Percentiles rank a stretch among this genome's conserved stretches.
Evolutionary conservation across 2,113 vertebrate genomes (phyloP).

Genomic region (Cyanoderma ruficeps): DNA sequence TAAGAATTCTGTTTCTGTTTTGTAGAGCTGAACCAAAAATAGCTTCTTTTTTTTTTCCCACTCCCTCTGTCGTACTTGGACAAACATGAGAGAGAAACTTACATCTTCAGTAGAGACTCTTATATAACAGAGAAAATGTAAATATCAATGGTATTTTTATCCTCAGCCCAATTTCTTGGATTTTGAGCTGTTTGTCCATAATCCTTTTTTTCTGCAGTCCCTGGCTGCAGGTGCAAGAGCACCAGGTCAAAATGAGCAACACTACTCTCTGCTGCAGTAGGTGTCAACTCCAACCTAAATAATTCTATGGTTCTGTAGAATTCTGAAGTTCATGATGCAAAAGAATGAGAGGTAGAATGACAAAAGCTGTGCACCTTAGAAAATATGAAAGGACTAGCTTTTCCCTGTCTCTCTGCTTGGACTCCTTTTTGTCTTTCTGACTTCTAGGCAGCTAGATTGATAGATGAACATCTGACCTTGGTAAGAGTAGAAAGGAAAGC

Average conservation of each 20-base stretch:
- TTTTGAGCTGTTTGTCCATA: neutral
- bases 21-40: neutral
- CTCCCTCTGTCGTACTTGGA: neutral
- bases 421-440: neutral
- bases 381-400: neutral
- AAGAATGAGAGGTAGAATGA: neutral
- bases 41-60: neutral
- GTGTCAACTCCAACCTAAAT: neutral
- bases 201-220: neutral
- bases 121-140: neutral
- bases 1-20: conserved; percentile 1
- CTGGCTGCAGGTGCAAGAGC: neutral
- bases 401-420: neutral
- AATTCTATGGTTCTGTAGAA: neutral
- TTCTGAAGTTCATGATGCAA: neutral
- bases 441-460: neutral
- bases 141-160: neutral
- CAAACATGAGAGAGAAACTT: neutral
- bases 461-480: neutral
- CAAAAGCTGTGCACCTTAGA: neutral
- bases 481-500: neutral
- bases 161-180: neutral
- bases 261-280: neutral
- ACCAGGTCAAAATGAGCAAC: neutral
- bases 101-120: neutral